phyloP scores from a whole-genome alignment of 2,888 invertebrate species.

The Chrysomela aeneicollis region DNA sequence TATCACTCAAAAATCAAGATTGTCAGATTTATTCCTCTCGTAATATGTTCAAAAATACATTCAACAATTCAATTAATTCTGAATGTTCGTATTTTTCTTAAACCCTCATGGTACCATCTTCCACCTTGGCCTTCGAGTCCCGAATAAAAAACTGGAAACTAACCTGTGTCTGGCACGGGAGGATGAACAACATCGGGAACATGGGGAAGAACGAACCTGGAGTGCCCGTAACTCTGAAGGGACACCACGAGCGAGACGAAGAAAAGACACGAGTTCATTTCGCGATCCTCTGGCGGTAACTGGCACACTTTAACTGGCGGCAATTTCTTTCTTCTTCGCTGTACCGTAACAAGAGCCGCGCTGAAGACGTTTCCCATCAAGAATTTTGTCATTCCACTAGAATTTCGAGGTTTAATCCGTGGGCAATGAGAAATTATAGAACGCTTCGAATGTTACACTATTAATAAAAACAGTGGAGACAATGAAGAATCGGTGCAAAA shows the following conservation, averaged over 20 bases:
- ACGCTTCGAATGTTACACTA: too few relatives aligned
- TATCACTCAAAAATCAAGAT: too few relatives aligned
- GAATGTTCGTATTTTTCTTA: too few relatives aligned
- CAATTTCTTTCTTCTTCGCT: conserved; percentile 25
- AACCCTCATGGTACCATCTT: too few relatives aligned
- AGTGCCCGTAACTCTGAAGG: conserved; percentile 15
- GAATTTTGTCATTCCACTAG: too few relatives aligned
- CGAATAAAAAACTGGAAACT: background rate
- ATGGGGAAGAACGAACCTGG: conserved; percentile 55
- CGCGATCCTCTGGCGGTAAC: conserved; percentile 36
- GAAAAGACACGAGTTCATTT: conserved; percentile 29
- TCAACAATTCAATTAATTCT: too few relatives aligned
- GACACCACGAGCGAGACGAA: conserved; percentile 28
- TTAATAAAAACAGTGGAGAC: too few relatives aligned
- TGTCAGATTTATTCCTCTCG: too few relatives aligned
- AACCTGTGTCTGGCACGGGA: conserved; percentile 62
- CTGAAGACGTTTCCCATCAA: background rate
- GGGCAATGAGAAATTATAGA: too few relatives aligned
- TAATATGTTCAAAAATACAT: too few relatives aligned
- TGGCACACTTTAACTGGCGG: conserved; percentile 36
- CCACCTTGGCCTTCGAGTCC: background rate
- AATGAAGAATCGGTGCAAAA: too few relatives aligned
- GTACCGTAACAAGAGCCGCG: conserved; percentile 22
- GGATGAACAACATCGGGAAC: conserved; percentile 62
- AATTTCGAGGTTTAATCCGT: too few relatives aligned